These are phyloP conservation scores for Drosophila fulvimacula DNA, from an alignment of 2,888 invertebrate species.

Conservation along the genomic window DNA sequence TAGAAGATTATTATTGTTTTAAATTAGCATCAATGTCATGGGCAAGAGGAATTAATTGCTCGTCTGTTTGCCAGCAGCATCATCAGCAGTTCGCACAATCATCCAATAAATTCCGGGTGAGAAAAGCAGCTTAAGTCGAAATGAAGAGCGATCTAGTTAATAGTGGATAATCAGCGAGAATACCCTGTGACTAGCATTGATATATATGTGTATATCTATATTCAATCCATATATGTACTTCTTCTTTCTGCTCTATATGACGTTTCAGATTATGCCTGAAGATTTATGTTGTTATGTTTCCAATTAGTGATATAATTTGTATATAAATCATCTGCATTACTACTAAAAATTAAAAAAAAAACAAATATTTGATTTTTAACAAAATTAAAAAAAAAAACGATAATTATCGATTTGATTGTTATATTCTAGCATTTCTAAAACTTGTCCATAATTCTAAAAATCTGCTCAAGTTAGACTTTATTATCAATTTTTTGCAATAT, in stretches of 20 bases:
- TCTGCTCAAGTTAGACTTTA: too few relatives aligned
- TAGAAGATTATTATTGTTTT: constrained; percentile 65
- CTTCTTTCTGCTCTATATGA: neutral
- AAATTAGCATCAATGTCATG: constrained; percentile 78
- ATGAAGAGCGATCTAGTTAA: neutral
- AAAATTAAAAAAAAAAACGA: too few relatives aligned
- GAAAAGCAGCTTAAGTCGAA: neutral
- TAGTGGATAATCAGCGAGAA: neutral
- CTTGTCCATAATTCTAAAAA: too few relatives aligned
- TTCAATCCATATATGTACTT: too few relatives aligned
- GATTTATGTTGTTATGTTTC: too few relatives aligned
- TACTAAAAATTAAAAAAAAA: too few relatives aligned
- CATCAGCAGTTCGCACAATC: constrained; percentile 25
- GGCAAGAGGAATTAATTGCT: constrained; percentile 68
- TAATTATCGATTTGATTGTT: too few relatives aligned
- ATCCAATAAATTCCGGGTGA: constrained; percentile 14
- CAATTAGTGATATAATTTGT: too few relatives aligned
- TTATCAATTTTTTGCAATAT: too few relatives aligned
- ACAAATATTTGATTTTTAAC: too few relatives aligned
- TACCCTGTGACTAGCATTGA: neutral
- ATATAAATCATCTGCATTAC: too few relatives aligned
- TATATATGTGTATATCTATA: neutral
- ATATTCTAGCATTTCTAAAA: neutral
- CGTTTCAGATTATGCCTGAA: neutral
- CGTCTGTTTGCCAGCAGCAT: constrained; percentile 33